phyloP scores from a whole-genome alignment of 1,140 invertebrate species.

The Drosophila serrata region DNA sequence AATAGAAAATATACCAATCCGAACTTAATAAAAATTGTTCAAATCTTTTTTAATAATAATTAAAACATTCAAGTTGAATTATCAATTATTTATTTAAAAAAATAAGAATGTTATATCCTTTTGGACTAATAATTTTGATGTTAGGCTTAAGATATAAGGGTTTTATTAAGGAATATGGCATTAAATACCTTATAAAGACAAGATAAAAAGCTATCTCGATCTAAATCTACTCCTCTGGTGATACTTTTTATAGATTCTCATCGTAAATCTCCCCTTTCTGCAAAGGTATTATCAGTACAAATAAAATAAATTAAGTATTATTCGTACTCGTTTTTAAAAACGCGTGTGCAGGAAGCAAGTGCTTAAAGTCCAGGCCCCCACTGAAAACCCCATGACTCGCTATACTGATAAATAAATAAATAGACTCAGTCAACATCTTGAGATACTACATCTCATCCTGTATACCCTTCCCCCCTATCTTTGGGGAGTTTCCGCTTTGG shows the following conservation, averaged over 20 bases:
- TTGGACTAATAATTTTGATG: too few relatives aligned
- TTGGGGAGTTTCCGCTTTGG: conserved; percentile 10
- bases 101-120: too few relatives aligned
- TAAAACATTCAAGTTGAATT: too few relatives aligned
- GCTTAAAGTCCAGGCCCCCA: conserved; percentile 57
- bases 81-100: too few relatives aligned
- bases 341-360: conserved; percentile 56
- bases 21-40: too few relatives aligned
- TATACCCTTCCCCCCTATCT: background rate
- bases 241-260: background rate
- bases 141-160: too few relatives aligned
- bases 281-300: background rate
- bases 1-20: too few relatives aligned
- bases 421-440: conserved; percentile 41
- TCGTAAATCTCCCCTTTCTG: background rate
- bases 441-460: conserved; percentile 6
- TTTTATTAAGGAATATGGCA: too few relatives aligned
- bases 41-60: too few relatives aligned
- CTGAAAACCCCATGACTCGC: background rate
- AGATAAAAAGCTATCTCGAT: too few relatives aligned
- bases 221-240: background rate
- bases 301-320: background rate
- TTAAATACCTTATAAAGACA: too few relatives aligned
- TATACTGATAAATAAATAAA: conserved; percentile 61
- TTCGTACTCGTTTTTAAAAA: conserved; percentile 53